Evolutionary conservation across 2,888 invertebrate genomes (phyloP).

Genomic region (Crematogaster levior): DNA sequence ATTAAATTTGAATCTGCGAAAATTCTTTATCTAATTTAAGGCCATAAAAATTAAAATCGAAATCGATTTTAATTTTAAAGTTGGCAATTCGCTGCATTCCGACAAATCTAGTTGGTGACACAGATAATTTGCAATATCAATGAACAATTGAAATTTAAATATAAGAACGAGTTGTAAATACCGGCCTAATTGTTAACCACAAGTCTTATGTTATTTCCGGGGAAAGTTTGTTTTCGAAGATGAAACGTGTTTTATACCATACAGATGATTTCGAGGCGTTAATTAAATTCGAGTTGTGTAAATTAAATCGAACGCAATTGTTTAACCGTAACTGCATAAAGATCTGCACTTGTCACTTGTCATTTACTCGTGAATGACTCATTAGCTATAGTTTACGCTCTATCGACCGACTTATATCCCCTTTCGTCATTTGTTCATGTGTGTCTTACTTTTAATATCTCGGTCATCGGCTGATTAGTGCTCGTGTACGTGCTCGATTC

Average conservation of each 20-base stretch:
- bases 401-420: slow-evolving; percentile 46
- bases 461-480: slow-evolving; percentile 31
- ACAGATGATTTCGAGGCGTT: background rate
- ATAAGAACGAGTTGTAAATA: too few relatives aligned
- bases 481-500: background rate
- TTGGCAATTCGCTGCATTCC: too few relatives aligned
- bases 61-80: too few relatives aligned
- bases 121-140: too few relatives aligned
- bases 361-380: slow-evolving; percentile 16
- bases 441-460: slow-evolving; percentile 52
- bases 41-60: too few relatives aligned
- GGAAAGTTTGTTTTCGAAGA: background rate
- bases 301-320: slow-evolving; percentile 7
- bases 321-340: background rate
- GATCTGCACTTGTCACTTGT: slow-evolving; percentile 31
- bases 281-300: slow-evolving; percentile 13
- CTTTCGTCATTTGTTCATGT: slow-evolving; percentile 37
- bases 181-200: background rate
- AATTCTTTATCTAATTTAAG: too few relatives aligned
- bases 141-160: too few relatives aligned
- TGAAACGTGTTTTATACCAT: background rate
- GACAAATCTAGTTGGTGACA: too few relatives aligned
- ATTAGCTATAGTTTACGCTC: slow-evolving; percentile 35
- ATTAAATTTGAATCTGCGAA: too few relatives aligned
- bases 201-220: background rate